Evolutionary conservation across 2,113 vertebrate species (phyloP).

Genomic region (Austrofundulus limnaeus): DNA sequence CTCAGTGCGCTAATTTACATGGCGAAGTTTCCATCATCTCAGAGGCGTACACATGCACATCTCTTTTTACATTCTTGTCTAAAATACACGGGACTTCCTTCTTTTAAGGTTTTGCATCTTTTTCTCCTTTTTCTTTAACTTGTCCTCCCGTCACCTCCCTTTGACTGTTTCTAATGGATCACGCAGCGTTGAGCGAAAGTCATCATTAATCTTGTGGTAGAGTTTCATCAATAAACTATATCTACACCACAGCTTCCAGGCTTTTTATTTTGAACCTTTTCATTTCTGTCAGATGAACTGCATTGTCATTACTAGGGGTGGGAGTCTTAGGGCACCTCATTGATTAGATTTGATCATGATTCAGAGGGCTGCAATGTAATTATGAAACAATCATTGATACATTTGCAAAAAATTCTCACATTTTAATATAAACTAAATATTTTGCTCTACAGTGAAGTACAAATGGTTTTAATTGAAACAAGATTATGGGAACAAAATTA

Average conservation of each 20-base stretch:
- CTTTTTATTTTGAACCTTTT: not conserved
- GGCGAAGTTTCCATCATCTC: not conserved
- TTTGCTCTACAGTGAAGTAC: too few species aligned
- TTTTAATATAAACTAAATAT: too few species aligned
- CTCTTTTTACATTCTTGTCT: slow-evolving; percentile 2
- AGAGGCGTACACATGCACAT: not conserved
- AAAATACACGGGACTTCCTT: slow-evolving; percentile 11
- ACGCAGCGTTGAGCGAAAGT: slow-evolving; percentile 4
- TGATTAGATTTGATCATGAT: too few species aligned
- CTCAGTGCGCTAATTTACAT: not conserved
- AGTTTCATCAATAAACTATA: not conserved
- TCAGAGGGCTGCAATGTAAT: too few species aligned
- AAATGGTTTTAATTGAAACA: too few species aligned
- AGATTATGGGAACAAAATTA: too few species aligned
- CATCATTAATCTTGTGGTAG: slow-evolving; percentile 24
- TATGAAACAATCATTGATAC: too few species aligned
- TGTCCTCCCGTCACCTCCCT: too few species aligned
- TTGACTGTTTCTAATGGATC: slow-evolving; percentile 7
- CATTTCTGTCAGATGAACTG: slow-evolving; percentile 5
- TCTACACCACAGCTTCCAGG: not conserved
- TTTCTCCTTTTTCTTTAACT: not conserved
- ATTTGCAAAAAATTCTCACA: too few species aligned
- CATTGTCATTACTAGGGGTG: too few species aligned
- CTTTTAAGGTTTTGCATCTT: not conserved
- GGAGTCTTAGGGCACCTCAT: too few species aligned